Evolutionary conservation across 2,797 vertebrate genomes (phyloP).

Genomic region (Pipistrellus pygmaeus): DNA sequence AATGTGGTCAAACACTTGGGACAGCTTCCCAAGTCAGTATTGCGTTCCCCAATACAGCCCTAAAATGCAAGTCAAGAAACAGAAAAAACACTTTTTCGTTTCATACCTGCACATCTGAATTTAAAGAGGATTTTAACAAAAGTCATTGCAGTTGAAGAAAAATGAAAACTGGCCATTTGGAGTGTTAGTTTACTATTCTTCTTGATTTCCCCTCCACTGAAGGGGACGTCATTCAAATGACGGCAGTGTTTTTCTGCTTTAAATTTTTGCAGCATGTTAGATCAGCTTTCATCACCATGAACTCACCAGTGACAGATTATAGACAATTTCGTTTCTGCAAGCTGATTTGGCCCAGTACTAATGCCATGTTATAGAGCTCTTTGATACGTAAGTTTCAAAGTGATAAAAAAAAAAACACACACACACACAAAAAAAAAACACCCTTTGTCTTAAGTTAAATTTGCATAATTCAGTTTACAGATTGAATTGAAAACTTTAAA

Average conservation of each 20-base stretch:
- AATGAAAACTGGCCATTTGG: not conserved
- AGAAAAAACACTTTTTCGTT: not conserved
- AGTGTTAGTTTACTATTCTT: not conserved
- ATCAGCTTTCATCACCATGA: slow-evolving; percentile 56
- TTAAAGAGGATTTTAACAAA: not conserved
- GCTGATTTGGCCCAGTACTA: slow-evolving; percentile 46
- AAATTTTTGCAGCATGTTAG: slow-evolving; percentile 58
- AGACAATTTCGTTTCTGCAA: slow-evolving; percentile 46
- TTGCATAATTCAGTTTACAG: slow-evolving; percentile 63
- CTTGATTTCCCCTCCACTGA: not conserved
- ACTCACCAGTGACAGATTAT: slow-evolving; percentile 74
- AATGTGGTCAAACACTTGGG: not conserved
- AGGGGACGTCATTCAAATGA: not conserved
- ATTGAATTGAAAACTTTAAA: slow-evolving; percentile 51
- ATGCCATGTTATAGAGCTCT: slow-evolving; percentile 19
- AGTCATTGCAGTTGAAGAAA: not conserved
- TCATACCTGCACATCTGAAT: not conserved
- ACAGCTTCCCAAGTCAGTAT: not conserved
- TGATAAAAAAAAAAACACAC: slow-evolving; percentile 45
- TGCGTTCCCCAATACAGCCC: not conserved
- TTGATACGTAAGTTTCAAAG: slow-evolving; percentile 64
- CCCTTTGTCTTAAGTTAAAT: slow-evolving; percentile 70
- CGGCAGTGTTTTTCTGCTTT: slow-evolving; percentile 27
- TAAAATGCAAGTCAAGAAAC: not conserved
- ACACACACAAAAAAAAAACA: not conserved